These are phyloP conservation scores for Drosophila acutilabella DNA, from an alignment of 2,888 invertebrate genomes.

Conservation along the genomic window DNA sequence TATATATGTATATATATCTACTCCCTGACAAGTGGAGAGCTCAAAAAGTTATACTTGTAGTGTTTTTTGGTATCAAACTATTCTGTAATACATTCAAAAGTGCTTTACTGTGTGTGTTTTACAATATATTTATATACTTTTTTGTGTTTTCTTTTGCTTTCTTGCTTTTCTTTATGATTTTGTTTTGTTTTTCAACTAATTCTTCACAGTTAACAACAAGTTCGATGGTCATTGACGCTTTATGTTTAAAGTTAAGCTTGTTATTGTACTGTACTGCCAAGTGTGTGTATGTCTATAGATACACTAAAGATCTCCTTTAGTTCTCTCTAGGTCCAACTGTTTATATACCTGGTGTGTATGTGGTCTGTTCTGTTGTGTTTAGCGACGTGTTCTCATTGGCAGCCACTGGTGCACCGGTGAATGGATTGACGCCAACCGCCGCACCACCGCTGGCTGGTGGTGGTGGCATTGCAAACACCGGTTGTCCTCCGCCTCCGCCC, in stretches of 20 bases:
- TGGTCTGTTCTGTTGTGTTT: slow-evolving; percentile 85
- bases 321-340: slow-evolving; percentile 21
- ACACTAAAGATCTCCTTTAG: slow-evolving; percentile 13
- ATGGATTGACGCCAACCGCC: slow-evolving; percentile 84
- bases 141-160: slow-evolving; percentile 19
- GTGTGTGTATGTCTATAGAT: slow-evolving; percentile 10
- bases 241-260: slow-evolving; percentile 51
- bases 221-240: slow-evolving; percentile 83
- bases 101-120: slow-evolving; percentile 38
- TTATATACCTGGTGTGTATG: slow-evolving; percentile 86
- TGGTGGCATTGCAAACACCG: slow-evolving; percentile 84
- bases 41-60: slow-evolving; percentile 30
- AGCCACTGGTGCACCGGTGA: slow-evolving; percentile 83
- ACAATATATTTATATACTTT: slow-evolving; percentile 33
- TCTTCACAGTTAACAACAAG: slow-evolving; percentile 65
- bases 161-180: slow-evolving; percentile 18
- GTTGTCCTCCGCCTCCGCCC: slow-evolving; percentile 81
- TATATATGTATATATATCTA: slow-evolving; percentile 16
- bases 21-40: slow-evolving; percentile 36
- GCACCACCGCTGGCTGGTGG: slow-evolving; percentile 65
- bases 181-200: slow-evolving; percentile 25
- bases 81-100: slow-evolving; percentile 39
- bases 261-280: slow-evolving; percentile 51
- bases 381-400: slow-evolving; percentile 85
- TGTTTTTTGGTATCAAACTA: slow-evolving; percentile 36